Evolutionary conservation across 2,113 vertebrate genomes (phyloP).

Genomic region (Meleagris gallopavo): DNA sequence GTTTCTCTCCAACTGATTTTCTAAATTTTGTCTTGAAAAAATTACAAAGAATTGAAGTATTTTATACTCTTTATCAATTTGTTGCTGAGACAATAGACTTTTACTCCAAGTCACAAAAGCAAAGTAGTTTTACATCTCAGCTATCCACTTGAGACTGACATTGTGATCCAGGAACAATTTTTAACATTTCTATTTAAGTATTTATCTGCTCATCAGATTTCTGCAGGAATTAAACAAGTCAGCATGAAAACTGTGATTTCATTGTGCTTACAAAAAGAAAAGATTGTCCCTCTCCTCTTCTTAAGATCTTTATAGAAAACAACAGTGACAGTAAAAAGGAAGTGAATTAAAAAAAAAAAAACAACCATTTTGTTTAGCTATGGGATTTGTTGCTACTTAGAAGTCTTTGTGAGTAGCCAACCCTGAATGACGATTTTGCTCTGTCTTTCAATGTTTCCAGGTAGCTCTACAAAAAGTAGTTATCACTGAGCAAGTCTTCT

Average conservation of each 20-base stretch:
- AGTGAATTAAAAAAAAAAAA: background rate
- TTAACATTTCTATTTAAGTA: background rate
- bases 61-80: background rate
- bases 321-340: background rate
- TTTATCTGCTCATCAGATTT: background rate
- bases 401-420: background rate
- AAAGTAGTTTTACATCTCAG: background rate
- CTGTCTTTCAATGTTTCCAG: background rate
- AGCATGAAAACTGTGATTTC: background rate
- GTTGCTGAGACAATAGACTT: background rate
- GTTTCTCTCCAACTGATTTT: background rate
- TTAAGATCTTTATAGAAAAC: background rate
- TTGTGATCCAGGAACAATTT: background rate
- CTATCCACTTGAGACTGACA: background rate
- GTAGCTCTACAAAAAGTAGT: background rate
- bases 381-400: background rate
- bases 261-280: background rate
- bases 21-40: background rate
- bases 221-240: background rate
- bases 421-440: background rate
- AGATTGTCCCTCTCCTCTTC: background rate
- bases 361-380: fast-evolving
- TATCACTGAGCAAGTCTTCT: background rate
- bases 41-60: background rate
- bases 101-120: background rate